Evolutionary conservation across 37 sponge, comb jelly and placozoan species (phyloP), one percentile per base, ranked within the genome.

Genomic region (Petrosia ficiformis): DNA sequence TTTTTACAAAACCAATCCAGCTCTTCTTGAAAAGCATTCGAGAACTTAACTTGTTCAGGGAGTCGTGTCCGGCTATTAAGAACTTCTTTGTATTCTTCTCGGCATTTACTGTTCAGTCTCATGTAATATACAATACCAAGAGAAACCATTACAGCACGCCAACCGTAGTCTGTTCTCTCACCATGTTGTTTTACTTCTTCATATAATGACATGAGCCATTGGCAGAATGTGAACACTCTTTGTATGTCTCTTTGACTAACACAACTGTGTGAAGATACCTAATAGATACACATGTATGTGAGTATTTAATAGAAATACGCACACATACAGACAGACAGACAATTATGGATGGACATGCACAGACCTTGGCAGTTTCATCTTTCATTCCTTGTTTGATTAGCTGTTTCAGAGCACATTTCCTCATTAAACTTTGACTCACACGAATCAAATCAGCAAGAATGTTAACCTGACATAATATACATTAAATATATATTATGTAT

Each of bases 71-170:
- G 2, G 8, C 58, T 73, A 59, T 88, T 76, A 30, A 89, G 54
- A 1, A 32, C 56, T 21, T 69, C 56, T 8, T 32, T 52, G 37
- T 78, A 95, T 43, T 72, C 41, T 26, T 72, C 39, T 8, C 96
- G 59, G 48, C 63, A 91, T 57, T 64, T 2, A 0, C 35, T 67
- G 59, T 91, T 79, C 72, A 95, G 70, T 44, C 96, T 70, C 74
- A 95, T 77, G 73, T 91, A 95, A 77, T 95, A 95, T 33, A 90
- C 91, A 0, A 95, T 77, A 28, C 96, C 96, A 43, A 95, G 75
- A 2, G 96, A 68, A 1, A 91, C 86, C 54, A 90, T 40, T 11
- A 95, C 70, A 3, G 96, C 85, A 29, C 91, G 42, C 1, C 67
- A 44, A 40, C 33, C 29, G 58, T 81, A 81, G 42, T 87, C 78